These are phyloP conservation scores for Aquatica leii DNA, from an alignment of 2,888 invertebrate species.

Conservation along the genomic window DNA sequence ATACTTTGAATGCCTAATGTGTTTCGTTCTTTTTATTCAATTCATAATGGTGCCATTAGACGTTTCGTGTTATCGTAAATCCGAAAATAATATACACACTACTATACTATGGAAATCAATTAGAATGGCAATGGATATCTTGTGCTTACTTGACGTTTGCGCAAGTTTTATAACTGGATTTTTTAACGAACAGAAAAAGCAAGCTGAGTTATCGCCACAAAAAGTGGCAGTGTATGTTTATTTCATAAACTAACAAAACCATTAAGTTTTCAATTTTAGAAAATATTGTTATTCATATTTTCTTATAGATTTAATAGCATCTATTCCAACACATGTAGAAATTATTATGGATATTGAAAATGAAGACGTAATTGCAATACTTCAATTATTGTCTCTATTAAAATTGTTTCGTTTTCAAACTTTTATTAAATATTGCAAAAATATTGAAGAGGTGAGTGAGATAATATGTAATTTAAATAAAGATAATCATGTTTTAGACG, in stretches of 20 bases:
- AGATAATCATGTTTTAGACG: conserved; percentile 30
- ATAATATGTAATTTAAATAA: background rate
- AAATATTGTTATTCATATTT: conserved; percentile 53
- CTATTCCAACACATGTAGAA: conserved; percentile 44
- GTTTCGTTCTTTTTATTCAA: conserved; percentile 46
- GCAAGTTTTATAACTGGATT: conserved; percentile 57
- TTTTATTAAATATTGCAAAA: conserved; percentile 33
- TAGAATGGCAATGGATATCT: conserved; percentile 49
- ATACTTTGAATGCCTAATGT: conserved; percentile 56
- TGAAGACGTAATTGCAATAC: conserved; percentile 4
- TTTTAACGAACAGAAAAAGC: conserved; percentile 49
- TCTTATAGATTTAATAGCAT: conserved; percentile 54
- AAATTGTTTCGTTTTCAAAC: conserved; percentile 40
- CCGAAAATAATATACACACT: background rate
- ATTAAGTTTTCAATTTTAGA: conserved; percentile 45
- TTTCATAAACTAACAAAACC: background rate
- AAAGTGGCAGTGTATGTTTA: conserved; percentile 33
- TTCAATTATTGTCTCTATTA: conserved; percentile 33
- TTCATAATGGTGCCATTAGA: conserved; percentile 54
- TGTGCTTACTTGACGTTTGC: conserved; percentile 53
- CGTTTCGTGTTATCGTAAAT: conserved; percentile 49
- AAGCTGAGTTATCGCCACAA: conserved; percentile 50
- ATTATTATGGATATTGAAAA: conserved; percentile 16
- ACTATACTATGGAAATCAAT: conserved; percentile 36
- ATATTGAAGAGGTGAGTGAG: conserved; percentile 35